Base-by-base conservation (phyloP, 2,888 invertebrate species). In the Rhyacophila evoluta region DNA sequence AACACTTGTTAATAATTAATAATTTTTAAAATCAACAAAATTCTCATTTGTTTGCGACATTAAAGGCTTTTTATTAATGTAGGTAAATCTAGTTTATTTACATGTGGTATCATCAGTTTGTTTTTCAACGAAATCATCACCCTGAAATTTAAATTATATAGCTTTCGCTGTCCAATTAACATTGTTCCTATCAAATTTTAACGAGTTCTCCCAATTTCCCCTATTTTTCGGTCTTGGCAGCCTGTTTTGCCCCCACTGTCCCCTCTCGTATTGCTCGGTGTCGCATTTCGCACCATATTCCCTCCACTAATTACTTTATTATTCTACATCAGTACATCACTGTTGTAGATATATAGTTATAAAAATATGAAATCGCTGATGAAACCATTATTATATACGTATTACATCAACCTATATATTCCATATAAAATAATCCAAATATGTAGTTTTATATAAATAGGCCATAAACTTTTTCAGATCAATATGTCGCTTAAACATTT, bases 151-250 rank as follows among this genome's bases (percentile, higher is more conserved):
- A 33, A 36, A 55, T 55, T 72, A 37, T 28, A 39, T 38, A 38
- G 81, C 78, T 80, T 81, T 80, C 81, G 76, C 75, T 81, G 81
- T 83, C 83, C 83, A 83, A 83, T 83, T 83, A 83, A 83, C 82
- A 81, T 80, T 82, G 82, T 80, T 81, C 81, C 83, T 83, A 83
- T 83, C 83, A 83, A 83, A 83, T 83, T 83, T 83, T 83, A 83
- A 83, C 83, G 83, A 83, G 83, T 77, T 72, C 41, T 29, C 36
- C 68, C 38, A 38, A 27, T 39, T 19, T 73, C 71, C 76, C 77
- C 36, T 39, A 55, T 55, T 55, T 55, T 19, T 55, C 15, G 15
- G 55, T 19, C 25, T 55, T 55, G 55, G 6, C 55, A 55, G 19
- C 39, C 39, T 15, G 15, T 55, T 55, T 19, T 19, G 15, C 19